These are phyloP conservation scores for Saimiri boliviensis DNA, from an alignment of 2,113 vertebrate genomes.

Conservation along the genomic window DNA sequence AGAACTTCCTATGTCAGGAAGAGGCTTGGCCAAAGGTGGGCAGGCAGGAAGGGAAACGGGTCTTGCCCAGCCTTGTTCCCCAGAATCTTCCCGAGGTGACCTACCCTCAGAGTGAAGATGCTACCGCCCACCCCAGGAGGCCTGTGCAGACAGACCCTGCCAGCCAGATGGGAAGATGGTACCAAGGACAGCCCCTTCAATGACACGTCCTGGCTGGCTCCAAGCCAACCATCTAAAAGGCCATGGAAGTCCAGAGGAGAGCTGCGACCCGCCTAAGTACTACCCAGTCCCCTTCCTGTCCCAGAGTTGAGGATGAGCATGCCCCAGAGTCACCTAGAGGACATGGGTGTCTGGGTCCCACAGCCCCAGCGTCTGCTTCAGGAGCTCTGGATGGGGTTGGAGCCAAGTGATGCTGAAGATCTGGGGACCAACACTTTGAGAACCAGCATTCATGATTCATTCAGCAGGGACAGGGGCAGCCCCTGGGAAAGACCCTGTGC, in stretches of 20 bases:
- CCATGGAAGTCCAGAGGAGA: neutral
- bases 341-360: neutral
- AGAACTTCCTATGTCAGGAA: neutral
- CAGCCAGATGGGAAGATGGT: neutral
- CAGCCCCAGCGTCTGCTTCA: neutral
- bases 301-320: neutral
- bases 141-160: neutral
- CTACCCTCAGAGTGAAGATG: neutral
- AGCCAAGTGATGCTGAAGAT: neutral
- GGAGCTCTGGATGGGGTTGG: neutral
- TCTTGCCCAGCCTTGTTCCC: neutral
- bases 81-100: neutral
- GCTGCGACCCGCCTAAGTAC: no score
- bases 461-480: accelerated
- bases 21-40: neutral
- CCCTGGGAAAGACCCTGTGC: neutral
- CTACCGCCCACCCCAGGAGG: neutral
- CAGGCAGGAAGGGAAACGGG: neutral
- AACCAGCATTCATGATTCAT: neutral
- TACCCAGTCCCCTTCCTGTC: no score
- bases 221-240: neutral
- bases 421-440: neutral
- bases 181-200: neutral
- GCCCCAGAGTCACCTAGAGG: neutral
- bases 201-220: neutral